Evolutionary conservation across 2,888 invertebrate genomes (phyloP).

Genomic region (Magallana nippona): DNA sequence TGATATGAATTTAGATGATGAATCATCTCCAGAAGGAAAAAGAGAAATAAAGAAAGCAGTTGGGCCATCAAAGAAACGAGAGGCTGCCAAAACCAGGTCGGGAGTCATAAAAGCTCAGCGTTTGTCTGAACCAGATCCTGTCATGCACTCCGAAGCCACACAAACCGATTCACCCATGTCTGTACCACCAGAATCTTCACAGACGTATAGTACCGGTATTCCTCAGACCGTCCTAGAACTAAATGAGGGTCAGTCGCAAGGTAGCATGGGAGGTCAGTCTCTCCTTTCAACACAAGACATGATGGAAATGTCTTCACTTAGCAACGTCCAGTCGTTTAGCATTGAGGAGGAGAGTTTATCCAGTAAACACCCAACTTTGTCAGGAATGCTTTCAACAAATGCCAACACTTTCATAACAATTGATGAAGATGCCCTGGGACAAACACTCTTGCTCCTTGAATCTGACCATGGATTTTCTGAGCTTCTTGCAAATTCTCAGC

Average conservation of each 20-base stretch:
- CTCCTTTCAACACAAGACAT: not conserved
- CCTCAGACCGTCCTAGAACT: conserved; percentile 6
- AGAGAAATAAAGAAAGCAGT: conserved; percentile 19
- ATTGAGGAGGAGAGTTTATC: not conserved
- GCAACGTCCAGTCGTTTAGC: not conserved
- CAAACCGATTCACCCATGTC: conserved; percentile 1
- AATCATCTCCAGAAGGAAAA: not conserved
- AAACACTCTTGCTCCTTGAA: not conserved
- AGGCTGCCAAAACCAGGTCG: not conserved
- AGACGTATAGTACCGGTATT: not conserved
- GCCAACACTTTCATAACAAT: not conserved
- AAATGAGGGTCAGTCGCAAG: not conserved
- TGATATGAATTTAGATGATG: conserved; percentile 24
- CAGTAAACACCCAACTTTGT: not conserved
- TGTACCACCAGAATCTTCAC: not conserved
- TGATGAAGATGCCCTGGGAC: not conserved
- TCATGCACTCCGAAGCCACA: not conserved
- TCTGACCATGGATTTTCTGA: not conserved
- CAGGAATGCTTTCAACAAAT: not conserved
- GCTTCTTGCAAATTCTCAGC: not conserved
- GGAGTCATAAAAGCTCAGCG: not conserved
- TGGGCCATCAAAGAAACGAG: conserved; percentile 16
- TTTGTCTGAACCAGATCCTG: conserved; percentile 8
- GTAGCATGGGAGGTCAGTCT: not conserved
- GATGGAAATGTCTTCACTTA: not conserved